Evolutionary conservation across 2,113 vertebrate species (phyloP).

Genomic region (Periophthalmus modestus): DNA sequence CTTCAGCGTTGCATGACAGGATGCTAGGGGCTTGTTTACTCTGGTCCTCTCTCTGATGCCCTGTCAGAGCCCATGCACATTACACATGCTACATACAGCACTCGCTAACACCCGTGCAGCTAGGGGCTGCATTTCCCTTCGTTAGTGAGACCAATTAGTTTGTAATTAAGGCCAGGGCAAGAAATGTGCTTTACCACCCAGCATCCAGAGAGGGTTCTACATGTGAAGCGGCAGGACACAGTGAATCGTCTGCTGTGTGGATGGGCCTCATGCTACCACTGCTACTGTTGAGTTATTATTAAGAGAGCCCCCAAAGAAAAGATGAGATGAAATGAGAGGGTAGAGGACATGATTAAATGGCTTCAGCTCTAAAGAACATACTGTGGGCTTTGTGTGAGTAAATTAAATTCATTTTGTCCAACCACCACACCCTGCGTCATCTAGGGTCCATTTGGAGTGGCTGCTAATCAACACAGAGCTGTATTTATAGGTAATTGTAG

Average conservation of each 20-base stretch:
- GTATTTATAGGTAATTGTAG: slow-evolving; percentile 3
- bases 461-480: slow-evolving; percentile 12
- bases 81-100: slow-evolving; percentile 16
- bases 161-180: slow-evolving; percentile 65
- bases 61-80: slow-evolving; percentile 35
- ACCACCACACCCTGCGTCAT: not conserved
- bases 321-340: slow-evolving; percentile 24
- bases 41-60: slow-evolving; percentile 30
- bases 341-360: slow-evolving; percentile 32
- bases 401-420: slow-evolving; percentile 17
- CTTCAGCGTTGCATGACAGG: slow-evolving; percentile 48
- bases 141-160: slow-evolving; percentile 62
- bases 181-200: slow-evolving; percentile 41
- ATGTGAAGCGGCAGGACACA: slow-evolving; percentile 19
- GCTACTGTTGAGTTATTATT: slow-evolving; percentile 26
- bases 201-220: slow-evolving; percentile 19
- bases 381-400: not conserved
- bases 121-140: slow-evolving; percentile 36
- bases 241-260: slow-evolving; percentile 14
- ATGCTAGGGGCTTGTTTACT: slow-evolving; percentile 47
- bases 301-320: slow-evolving; percentile 31
- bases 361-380: slow-evolving; percentile 5
- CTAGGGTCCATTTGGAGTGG: slow-evolving; percentile 13
- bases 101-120: slow-evolving; percentile 10
- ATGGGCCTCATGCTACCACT: slow-evolving; percentile 6